Base-by-base conservation (phyloP, 2,888 invertebrate species). In the Apodemia zela region DNA sequence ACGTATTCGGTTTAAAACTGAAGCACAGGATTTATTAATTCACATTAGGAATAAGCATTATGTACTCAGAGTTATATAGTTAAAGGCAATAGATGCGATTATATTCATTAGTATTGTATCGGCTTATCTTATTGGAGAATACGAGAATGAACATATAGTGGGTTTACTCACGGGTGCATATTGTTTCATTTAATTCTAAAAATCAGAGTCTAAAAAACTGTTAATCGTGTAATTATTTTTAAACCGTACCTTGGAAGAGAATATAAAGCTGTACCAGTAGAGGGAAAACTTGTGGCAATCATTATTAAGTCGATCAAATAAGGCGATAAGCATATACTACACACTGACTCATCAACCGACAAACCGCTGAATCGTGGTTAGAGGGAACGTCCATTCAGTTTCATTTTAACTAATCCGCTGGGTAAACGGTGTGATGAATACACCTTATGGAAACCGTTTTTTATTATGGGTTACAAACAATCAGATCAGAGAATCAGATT, bases 111-210 rank as follows among this genome's bases (percentile, higher is more conserved):
- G 51, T 54, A 54, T 54, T 54, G 51, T 25, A 60, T 60, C 61
- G 63, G 63, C 59, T 63, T 63, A 59, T 63, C 63, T 63, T 25
- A 21, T 42, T 25, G 54, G 15, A 25, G 25, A 25, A 25, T 25
- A 54, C 54, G 15, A 54, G 54, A 25, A 54, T 7, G 25, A 21
- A 15, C 54, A 7, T 25, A 13, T 15, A 25, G 21, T 42, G 13
- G 13, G 51, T 51, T 13, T 51, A 51, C 51, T 25, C 51, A 51
- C 11, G 51, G 51, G 11, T 51, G 13, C 21, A 51, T 21, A 51
- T 7, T 21, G 5, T 15, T 13, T 49, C 3, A 15, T 10, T 2
- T 11, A 17, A 49, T 17, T 17, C 4, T 13, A 45, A 33, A 7
- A 5, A 33, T 33, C 6, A 33, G 7, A 33, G 7, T 7, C 25